These are phyloP conservation scores for Drosophila nr. perissopoda DNA, from an alignment of 2,888 invertebrate species.

Conservation along the genomic window DNA sequence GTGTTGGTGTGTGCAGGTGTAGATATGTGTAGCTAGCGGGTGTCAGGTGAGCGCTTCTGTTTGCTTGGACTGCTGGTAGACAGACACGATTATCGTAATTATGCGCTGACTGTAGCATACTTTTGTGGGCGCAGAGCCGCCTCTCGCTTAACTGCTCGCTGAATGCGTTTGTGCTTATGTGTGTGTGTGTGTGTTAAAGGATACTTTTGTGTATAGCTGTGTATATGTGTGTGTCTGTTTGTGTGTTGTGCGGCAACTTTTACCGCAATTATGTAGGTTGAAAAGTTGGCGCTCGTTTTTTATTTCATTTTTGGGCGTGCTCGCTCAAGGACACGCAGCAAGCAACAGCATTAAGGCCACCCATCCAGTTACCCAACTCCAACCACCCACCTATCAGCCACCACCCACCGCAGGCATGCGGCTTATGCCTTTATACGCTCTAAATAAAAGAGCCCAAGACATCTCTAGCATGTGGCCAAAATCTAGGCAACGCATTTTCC, in stretches of 20 bases:
- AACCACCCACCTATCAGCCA: background rate
- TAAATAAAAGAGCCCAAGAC: conserved; percentile 59
- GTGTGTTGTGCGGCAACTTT: conserved; percentile 58
- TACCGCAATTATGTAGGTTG: conserved; percentile 78
- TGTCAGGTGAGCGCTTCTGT: conserved; percentile 42
- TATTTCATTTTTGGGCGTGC: conserved; percentile 47
- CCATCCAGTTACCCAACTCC: background rate
- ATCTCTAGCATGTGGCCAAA: conserved; percentile 65
- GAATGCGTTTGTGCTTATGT: conserved; percentile 26
- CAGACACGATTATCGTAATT: conserved; percentile 81
- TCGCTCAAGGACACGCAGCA: conserved; percentile 62
- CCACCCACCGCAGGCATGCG: conserved; percentile 48
- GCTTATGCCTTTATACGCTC: conserved; percentile 72
- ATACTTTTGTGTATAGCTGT: conserved; percentile 42
- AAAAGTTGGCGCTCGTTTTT: conserved; percentile 71
- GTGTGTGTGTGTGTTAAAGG: conserved; percentile 39
- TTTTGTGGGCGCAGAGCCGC: conserved; percentile 64
- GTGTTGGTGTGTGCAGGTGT: conserved; percentile 13
- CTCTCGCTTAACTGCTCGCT: conserved; percentile 55
- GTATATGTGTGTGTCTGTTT: conserved; percentile 37
- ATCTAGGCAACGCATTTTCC: conserved; percentile 65
- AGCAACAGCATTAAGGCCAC: conserved; percentile 14
- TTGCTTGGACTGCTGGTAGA: conserved; percentile 57
- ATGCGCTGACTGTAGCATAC: conserved; percentile 75
- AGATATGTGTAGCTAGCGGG: conserved; percentile 23